A percentile compares a stretch with the other conserved stretches of the same genome.
phyloP scores from a whole-genome alignment of 2,797 vertebrate genomes.

The Odontamblyopus lacepedii region DNA sequence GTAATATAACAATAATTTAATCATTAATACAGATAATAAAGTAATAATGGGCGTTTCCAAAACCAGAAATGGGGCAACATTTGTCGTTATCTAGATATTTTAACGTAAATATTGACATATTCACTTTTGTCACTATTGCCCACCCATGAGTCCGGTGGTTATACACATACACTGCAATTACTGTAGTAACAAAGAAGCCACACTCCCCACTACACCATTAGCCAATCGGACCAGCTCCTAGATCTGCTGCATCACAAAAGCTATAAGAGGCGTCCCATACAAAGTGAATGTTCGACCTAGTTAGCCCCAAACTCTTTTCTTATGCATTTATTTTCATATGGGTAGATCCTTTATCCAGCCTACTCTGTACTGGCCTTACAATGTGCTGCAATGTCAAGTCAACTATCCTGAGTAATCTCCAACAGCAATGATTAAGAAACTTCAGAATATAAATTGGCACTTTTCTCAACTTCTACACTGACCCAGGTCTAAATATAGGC shows the following conservation, averaged over 20 bases:
- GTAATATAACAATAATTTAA: too few species aligned
- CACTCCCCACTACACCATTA: neutral
- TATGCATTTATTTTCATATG: neutral
- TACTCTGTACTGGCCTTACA: neutral
- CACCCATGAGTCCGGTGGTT: neutral
- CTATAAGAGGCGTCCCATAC: neutral
- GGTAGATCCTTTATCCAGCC: neutral
- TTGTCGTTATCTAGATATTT: neutral
- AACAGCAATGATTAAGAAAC: neutral
- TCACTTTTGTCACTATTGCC: neutral
- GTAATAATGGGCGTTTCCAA: too few species aligned
- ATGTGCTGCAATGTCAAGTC: neutral
- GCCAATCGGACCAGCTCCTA: neutral
- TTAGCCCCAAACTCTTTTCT: neutral
- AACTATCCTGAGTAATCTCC: neutral
- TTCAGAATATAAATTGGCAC: neutral
- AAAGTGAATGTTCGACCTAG: constrained; percentile 11
- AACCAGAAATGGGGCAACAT: too few species aligned
- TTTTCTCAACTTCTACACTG: constrained; percentile 13
- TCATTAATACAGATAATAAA: too few species aligned
- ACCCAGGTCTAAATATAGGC: neutral
- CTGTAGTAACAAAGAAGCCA: neutral
- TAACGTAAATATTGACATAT: neutral
- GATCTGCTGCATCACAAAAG: neutral
- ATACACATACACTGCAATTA: neutral